A percentile compares a stretch with the other conserved stretches of the same genome.
Conservation (phyloP, 1,140 invertebrate species). For the Polypedilum vanderplanki region DNA sequence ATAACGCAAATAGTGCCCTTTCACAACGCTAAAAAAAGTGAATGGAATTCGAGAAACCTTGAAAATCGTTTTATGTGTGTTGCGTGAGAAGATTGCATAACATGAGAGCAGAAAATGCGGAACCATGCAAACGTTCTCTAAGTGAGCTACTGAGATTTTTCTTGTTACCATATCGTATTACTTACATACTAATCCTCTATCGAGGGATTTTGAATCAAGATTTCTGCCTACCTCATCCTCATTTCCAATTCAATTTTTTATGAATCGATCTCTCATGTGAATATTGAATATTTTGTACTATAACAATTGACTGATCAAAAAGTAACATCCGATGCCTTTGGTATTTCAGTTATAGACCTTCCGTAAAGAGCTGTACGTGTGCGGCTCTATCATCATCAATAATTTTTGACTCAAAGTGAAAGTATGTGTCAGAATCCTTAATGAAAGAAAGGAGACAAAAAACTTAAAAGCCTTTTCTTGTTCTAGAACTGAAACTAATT, state of each 20-base stretch:
- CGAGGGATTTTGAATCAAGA: no score
- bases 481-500: background rate
- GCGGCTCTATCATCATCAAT: background rate
- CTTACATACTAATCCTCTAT: no score
- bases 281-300: background rate
- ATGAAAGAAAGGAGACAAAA: background rate
- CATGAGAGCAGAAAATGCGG: conserved; percentile 2
- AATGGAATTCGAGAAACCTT: background rate
- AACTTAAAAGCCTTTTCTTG: conserved; percentile 18
- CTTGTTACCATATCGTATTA: background rate
- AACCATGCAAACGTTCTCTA: background rate
- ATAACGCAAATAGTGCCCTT: background rate
- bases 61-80: conserved; percentile 22
- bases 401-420: background rate
- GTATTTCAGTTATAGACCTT: no score
- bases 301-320: no score
- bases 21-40: background rate
- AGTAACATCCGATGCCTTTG: no score
- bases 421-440: background rate
- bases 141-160: conserved; percentile 12
- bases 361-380: background rate
- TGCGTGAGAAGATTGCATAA: conserved; percentile 26
- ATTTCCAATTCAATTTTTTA: background rate
- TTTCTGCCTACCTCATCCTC: background rate
- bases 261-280: background rate